A percentile compares a stretch with the other conserved stretches of the same genome.
These are phyloP conservation scores for Brachionus plicatilis DNA, from an alignment of 1,140 invertebrate species.

Conservation along the genomic window DNA sequence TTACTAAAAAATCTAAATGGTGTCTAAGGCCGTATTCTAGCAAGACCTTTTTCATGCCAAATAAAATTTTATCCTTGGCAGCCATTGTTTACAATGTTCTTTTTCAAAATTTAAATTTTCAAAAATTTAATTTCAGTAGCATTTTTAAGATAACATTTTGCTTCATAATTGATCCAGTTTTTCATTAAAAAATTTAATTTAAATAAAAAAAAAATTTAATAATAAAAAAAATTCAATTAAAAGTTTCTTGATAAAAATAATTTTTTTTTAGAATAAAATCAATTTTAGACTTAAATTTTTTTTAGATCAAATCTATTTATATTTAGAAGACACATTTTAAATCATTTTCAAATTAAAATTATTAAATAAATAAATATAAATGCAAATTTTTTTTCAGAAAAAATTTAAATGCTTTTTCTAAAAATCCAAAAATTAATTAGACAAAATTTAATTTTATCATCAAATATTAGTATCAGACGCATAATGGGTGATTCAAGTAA, in stretches of 20 bases:
- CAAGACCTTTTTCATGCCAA: neutral
- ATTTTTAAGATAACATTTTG: neutral
- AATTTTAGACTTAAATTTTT: too few species aligned
- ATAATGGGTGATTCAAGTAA: conserved; percentile 30
- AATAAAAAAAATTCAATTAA: neutral
- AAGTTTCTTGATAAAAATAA: too few species aligned
- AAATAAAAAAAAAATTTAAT: neutral
- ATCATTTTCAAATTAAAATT: too few species aligned
- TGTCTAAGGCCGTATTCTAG: conserved; percentile 6
- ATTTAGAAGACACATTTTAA: too few species aligned
- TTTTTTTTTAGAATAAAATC: too few species aligned
- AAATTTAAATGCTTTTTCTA: neutral
- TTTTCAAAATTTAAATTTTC: neutral
- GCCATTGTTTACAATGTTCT: neutral
- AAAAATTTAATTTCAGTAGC: neutral
- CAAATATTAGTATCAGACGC: neutral
- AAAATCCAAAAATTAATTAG: neutral
- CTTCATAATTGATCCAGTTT: neutral
- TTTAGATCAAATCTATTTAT: too few species aligned
- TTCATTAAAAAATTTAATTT: neutral
- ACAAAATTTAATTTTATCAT: neutral
- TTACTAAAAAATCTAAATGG: neutral
- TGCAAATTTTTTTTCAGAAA: neutral
- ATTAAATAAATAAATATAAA: neutral
- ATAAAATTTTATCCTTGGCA: neutral